Base-by-base conservation (phyloP, 2,113 vertebrate genomes). In the human (Homo sapiens) region DNA sequence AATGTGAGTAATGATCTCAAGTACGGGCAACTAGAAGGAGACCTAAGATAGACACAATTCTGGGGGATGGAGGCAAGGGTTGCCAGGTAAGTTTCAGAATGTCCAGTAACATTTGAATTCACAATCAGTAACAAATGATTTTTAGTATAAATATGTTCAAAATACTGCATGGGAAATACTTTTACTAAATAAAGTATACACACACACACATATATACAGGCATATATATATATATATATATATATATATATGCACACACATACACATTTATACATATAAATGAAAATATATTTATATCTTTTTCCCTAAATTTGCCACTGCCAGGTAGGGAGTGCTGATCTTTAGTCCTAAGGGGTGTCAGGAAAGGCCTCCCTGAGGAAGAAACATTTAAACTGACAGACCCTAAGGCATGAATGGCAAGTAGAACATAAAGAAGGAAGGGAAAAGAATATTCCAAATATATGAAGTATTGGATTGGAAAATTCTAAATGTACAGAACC, bases 51-150 rank as follows among this genome's bases (percentile, higher is more conserved):
- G 5, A 17, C 0, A 59, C n/a, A 78, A 93, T 30, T 92, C 85
- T 17, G 68, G 20, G 17, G 0, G 5, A 0, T 12, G 20, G 23
- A 13, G 50, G 3, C 8, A 3, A 66, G 2, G 27, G 7, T 35
- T 79, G 43, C 11, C 20, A 72, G n/a, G 70, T 7, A 68, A 82
- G 32, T 70, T 17, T 68, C 2, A 72, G 22, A 52, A 35, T 5
- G 11, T 1, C 4, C n/a, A 55, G 11, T 66, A 90, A 43, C 64
- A 52, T 81, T 61, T 52, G 20, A 90, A 72, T 90, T 87, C 64
- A 23, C 92, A 43, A 75, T 35, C 48, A 93, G 80, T 48, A 61
- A 50, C n/a, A 61, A 72, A 64, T 43, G 40, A 45, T 43, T 72
- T 40, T 84, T 94, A 32, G n/a, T 66, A 38, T 57, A 68, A 57